Percentiles rank a stretch among this genome's conserved stretches.
Conservation (phyloP, 2,888 invertebrate genomes). For the Eristalis arbustorum region DNA sequence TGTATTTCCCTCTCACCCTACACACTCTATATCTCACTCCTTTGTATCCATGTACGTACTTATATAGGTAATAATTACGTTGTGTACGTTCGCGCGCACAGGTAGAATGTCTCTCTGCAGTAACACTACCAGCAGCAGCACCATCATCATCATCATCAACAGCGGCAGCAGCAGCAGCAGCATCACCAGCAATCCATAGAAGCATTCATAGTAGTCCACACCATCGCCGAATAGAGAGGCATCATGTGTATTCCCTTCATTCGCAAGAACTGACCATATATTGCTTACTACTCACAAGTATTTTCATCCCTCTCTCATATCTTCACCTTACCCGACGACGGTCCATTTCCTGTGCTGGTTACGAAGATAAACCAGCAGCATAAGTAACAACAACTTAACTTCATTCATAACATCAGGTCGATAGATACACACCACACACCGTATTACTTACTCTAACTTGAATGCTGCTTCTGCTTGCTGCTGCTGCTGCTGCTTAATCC, state of each 20-base stretch:
- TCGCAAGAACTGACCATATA: slow-evolving; percentile 57
- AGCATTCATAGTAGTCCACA: slow-evolving; percentile 32
- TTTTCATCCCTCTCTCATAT: slow-evolving; percentile 24
- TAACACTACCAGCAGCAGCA: slow-evolving; percentile 37
- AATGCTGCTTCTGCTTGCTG: slow-evolving; percentile 67
- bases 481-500: slow-evolving; percentile 44
- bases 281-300: slow-evolving; percentile 48
- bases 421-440: slow-evolving; percentile 27
- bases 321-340: slow-evolving; percentile 24
- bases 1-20: background rate
- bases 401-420: slow-evolving; percentile 72
- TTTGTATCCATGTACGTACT: background rate
- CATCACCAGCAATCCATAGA: slow-evolving; percentile 33
- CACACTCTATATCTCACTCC: background rate
- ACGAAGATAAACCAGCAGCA: slow-evolving; percentile 33
- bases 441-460: slow-evolving; percentile 58
- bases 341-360: slow-evolving; percentile 27
- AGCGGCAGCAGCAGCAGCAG: slow-evolving; percentile 9
- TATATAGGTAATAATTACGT: slow-evolving; percentile 40
- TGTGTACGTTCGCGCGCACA: slow-evolving; percentile 45
- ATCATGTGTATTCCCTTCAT: slow-evolving; percentile 44
- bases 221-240: slow-evolving; percentile 11
- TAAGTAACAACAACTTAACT: slow-evolving; percentile 65
- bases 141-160: slow-evolving; percentile 16
- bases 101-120: slow-evolving; percentile 56